These are phyloP conservation scores for Colius striatus DNA, from an alignment of 2,113 vertebrate genomes.

Conservation along the genomic window DNA sequence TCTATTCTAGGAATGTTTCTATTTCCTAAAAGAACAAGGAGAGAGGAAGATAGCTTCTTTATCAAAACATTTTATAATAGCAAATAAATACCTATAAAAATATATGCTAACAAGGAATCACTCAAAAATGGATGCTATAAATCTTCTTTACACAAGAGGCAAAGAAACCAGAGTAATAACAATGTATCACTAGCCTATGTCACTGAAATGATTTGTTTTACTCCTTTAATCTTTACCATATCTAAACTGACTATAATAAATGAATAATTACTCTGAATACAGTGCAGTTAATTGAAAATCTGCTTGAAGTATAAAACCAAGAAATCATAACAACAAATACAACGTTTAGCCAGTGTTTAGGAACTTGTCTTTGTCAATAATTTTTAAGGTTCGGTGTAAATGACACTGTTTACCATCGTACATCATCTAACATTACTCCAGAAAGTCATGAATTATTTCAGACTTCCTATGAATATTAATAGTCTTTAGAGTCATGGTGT, in stretches of 20 bases:
- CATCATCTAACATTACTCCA: constrained; percentile 79
- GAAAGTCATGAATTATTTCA: constrained; percentile 81
- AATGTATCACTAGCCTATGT: constrained; percentile 83
- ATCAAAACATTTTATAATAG: constrained; percentile 57
- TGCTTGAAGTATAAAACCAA: constrained; percentile 81
- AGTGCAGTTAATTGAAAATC: constrained; percentile 85
- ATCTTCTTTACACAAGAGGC: constrained; percentile 72
- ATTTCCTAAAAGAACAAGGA: constrained; percentile 34
- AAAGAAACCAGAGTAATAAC: constrained; percentile 78
- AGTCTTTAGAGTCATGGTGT: constrained; percentile 70
- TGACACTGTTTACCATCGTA: constrained; percentile 80
- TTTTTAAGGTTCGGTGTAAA: constrained; percentile 83
- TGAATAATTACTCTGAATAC: constrained; percentile 83
- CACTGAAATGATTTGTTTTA: constrained; percentile 86
- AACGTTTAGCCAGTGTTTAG: constrained; percentile 83
- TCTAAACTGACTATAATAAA: constrained; percentile 88
- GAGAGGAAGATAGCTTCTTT: constrained; percentile 31
- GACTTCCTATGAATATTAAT: constrained; percentile 82
- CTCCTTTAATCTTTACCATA: constrained; percentile 82
- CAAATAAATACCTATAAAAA: constrained; percentile 71
- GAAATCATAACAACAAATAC: constrained; percentile 86
- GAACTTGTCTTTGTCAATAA: constrained; percentile 86
- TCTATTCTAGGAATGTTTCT: constrained; percentile 44
- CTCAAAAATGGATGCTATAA: constrained; percentile 78
- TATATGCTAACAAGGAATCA: constrained; percentile 65